Conservation (phyloP, 1,140 invertebrate genomes). For the Rhagoletis pomonella region DNA sequence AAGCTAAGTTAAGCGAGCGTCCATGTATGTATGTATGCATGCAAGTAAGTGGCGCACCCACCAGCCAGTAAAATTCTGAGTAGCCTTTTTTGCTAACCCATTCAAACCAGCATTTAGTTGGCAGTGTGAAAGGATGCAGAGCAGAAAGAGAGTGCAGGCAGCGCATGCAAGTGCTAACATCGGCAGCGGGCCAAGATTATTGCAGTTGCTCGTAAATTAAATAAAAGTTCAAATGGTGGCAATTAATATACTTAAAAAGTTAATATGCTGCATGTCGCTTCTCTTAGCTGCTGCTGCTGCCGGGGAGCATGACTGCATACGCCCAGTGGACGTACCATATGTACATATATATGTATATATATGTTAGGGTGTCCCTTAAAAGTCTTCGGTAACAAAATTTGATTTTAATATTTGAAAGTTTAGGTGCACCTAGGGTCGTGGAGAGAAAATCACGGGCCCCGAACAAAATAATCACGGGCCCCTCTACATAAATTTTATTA, state of each 20-base stretch:
- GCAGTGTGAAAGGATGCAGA: not conserved
- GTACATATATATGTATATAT: too few relatives aligned
- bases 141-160: not conserved
- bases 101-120: not conserved
- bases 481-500: too few relatives aligned
- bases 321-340: not conserved
- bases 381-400: too few relatives aligned
- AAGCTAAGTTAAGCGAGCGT: not conserved
- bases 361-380: too few relatives aligned
- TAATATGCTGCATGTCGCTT: constrained; percentile 54
- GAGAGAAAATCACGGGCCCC: too few relatives aligned
- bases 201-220: constrained; percentile 58
- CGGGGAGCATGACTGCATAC: not conserved
- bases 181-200: constrained; percentile 28
- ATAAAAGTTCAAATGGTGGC: constrained; percentile 60
- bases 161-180: not conserved
- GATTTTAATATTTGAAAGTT: too few relatives aligned
- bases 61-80: not conserved
- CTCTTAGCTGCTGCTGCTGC: not conserved
- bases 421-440: too few relatives aligned
- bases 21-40: too few relatives aligned
- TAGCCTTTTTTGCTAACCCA: not conserved
- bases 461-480: too few relatives aligned
- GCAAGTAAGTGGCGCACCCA: not conserved
- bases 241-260: constrained; percentile 60